phyloP scores from a whole-genome alignment of 2,797 vertebrate genomes.

The Smutsia temminckii region DNA sequence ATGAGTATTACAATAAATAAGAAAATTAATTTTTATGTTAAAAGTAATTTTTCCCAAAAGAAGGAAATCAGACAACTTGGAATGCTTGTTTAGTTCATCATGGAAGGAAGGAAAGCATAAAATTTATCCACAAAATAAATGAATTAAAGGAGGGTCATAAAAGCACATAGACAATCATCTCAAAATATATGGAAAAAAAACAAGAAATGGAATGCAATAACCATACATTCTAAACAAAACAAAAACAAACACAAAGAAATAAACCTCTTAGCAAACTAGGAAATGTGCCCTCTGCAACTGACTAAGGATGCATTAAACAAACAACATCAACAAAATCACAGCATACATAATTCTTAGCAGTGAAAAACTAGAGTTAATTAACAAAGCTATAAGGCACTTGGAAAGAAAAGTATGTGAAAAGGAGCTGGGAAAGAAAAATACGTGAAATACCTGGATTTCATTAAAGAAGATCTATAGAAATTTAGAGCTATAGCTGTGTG shows the following conservation, averaged over 20 bases:
- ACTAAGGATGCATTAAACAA: neutral
- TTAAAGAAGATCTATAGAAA: neutral
- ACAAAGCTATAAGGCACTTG: neutral
- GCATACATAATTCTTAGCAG: neutral
- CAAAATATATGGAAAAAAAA: neutral
- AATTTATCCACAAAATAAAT: neutral
- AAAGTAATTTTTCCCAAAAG: neutral
- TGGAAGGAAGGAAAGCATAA: neutral
- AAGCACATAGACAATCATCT: fast-evolving
- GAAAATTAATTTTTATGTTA: neutral
- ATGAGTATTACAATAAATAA: neutral
- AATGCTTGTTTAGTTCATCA: neutral
- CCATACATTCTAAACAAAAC: neutral
- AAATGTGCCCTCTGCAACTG: neutral
- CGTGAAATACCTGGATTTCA: neutral
- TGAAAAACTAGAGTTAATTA: neutral
- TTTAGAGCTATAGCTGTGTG: neutral
- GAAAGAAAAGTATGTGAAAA: neutral
- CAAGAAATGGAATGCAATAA: neutral
- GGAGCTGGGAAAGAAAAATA: neutral
- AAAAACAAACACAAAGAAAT: neutral
- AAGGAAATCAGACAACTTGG: neutral
- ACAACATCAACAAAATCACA: neutral
- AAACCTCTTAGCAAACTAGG: neutral
- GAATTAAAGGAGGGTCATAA: neutral